Evolutionary conservation across 2,113 vertebrate species (phyloP), one percentile per base, ranked within the genome.

Genomic region (Prunella himalayana): DNA sequence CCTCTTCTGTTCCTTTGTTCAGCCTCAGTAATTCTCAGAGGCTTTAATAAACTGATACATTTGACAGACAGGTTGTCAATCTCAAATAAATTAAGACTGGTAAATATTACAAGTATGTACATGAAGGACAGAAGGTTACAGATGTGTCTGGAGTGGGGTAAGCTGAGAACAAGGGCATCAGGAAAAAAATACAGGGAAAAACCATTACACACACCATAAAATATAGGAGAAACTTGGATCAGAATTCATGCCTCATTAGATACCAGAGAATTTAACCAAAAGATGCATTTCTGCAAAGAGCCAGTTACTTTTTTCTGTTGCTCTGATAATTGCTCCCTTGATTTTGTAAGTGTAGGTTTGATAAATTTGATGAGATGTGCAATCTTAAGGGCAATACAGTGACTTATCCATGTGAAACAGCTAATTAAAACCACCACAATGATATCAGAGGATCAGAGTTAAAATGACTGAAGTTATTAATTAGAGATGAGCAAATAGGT

Each of bases 91-190:
- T 44, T 25, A 45, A 53, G 10, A 10, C 24, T 80, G 53, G 28
- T 17, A 90, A 69, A 64, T 44, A 68, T 30, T 80, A 41, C 41
- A 75, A 71, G 21, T 54, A 7, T 3, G 8, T 68, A 64, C 11
- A 37, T 14, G 47, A 68, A 69, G 27, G 19, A 24, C 30, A 85
- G 57, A 63, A 88, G 24, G 15, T 37, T 68, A 47, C 0, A 0
- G 28, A 61, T n/a, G 3, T 5, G 2, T 64, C 37, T 61, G 42
- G 18, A 78, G 28, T 1, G 0, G 50, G 65, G 1, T 25, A 45
- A 41, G 5, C 65, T 86, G 83, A 45, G 24, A 81, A 45, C 8
- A 53, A 57, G 17, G 9, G 6, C 15, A 76, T 57, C 13, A 56
- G 59, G 63, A 82, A 92, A 25, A 7, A 31, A 37, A 35, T 13